Base-by-base conservation (phyloP, 2,113 vertebrate genomes). In the Cisticola juncidis region DNA sequence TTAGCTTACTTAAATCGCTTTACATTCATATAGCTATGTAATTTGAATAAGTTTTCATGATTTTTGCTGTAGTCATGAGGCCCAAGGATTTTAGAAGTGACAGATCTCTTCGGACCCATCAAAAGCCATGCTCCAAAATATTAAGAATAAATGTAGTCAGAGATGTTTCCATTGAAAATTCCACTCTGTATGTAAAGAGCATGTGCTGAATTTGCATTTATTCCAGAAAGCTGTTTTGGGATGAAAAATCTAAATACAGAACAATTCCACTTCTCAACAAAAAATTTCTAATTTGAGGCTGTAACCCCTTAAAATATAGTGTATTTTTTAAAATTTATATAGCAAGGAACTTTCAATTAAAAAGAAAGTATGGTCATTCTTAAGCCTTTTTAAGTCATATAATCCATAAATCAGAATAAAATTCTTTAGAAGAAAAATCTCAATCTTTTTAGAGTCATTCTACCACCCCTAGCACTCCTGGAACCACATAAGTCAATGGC, bases 1-100 rank as follows among this genome's bases (percentile, higher is more conserved):
- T 94, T 88, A 51, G 36, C 33, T 71, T 86, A 51, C 13, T 88
- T 64, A 93, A 81, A 42, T 51, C 42, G 51, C 6, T 93, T 88
- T 68, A n/a, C 29, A 48, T 78, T 24, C 36, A 60, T 33, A 25
- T 28, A 70, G 16, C 56, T 86, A 78, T 14, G 35, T 45, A 80
- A 90, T 92, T 82, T 89, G 35, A 20, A 26, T 44, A 57, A 35
- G 4, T 81, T 78, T 91, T 78, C 28, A 8, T 56, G 4, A 25
- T 51, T 83, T 93, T 77, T 80, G 4, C 9, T 78, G 11, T 31
- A 36, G 11, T 28, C 4, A 58, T 28, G 17, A 62, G 4, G 14
- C 11, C 9, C 29, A 23, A 62, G 29, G 2, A 11, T 92, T 70
- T 60, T 29, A 14, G 50, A 77, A 72, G 12, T 45, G 22, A 35